Base-by-base conservation (phyloP, 2,113 vertebrate genomes). In the Lepus americanus region DNA sequence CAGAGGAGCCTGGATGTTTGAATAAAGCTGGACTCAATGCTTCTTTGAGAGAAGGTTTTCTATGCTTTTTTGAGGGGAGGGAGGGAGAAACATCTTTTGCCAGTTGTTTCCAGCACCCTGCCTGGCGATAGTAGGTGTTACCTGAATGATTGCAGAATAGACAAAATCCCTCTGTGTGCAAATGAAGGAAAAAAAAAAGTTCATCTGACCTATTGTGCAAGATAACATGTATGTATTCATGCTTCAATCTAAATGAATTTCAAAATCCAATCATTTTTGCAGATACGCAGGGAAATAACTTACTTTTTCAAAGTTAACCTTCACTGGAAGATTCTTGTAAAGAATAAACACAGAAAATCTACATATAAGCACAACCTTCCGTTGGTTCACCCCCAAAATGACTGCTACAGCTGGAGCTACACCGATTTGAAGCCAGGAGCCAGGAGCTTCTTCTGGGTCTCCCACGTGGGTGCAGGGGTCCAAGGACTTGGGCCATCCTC, bases 251-350 rank as follows among this genome's bases (percentile, higher is more conserved):
- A 73, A 92, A 49, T 27, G 25, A 83, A 92, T 93, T 86, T 73
- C 31, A 51, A 78, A 86, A 36, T 39, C 27, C 13, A 14, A 59
- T 29, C 1, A 23, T 89, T 81, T 66, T 59, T 59, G 25, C 9
- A 87, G 25, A 73, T 86, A 67, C 59, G 36, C 44, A 6, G 9
- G 3, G 27, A 85, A 66, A 27, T 67, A 84, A 59, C 85, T 77
- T 51, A 22, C 25, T 39, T 77, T 89, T 72, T 36, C 6, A 20
- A 79, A 49, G n/a, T 72, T 64, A 79, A 36, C 39, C 67, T 74
- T 92, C n/a, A 23, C 2, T 13, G 29, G n/a, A 94, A 55, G 27
- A 25, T 66, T 94, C 44, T 9, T 80, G 72, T 93, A 80, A 93
- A 67, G 53, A 51, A 11, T 61, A 8, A 90, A 86, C 31, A 88